Conservation (phyloP, 2,888 invertebrate species). For the Pomacea canaliculata region DNA sequence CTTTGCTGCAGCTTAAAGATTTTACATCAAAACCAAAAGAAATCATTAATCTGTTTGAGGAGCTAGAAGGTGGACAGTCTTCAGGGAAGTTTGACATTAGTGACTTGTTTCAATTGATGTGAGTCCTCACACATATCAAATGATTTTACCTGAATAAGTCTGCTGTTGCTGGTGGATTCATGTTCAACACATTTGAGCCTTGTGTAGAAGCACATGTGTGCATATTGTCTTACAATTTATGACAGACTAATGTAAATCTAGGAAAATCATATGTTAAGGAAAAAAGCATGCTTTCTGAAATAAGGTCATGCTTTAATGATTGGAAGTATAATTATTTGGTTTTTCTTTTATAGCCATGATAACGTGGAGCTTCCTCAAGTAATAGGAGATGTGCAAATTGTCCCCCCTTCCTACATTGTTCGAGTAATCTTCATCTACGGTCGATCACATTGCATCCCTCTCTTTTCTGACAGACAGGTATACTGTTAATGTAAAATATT, state of each 20-base stretch:
- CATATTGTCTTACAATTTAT: no score
- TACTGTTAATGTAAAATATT: not conserved
- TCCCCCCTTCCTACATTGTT: constrained; percentile 76
- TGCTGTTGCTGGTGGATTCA: no score
- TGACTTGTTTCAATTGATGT: constrained; percentile 28
- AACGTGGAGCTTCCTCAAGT: constrained; percentile 73
- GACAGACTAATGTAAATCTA: no score
- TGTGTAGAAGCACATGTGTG: no score
- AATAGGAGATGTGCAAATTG: constrained; percentile 54
- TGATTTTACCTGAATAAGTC: no score
- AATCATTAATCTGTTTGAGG: constrained; percentile 30
- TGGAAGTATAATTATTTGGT: no score
- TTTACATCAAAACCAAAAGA: constrained; percentile 32
- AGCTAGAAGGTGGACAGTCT: constrained; percentile 22
- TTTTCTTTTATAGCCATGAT: constrained; percentile 54
- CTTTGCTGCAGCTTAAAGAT: constrained; percentile 27
- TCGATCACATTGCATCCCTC: constrained; percentile 78
- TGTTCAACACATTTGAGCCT: no score
- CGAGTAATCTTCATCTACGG: constrained; percentile 78
- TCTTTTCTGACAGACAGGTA: constrained; percentile 71
- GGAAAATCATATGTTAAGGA: no score
- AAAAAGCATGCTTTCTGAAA: no score
- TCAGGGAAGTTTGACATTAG: constrained; percentile 30
- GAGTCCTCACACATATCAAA: not conserved
- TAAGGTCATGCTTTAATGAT: no score